Base-by-base conservation (phyloP, 1,140 invertebrate species). In the Caenorhabditis remanei region DNA sequence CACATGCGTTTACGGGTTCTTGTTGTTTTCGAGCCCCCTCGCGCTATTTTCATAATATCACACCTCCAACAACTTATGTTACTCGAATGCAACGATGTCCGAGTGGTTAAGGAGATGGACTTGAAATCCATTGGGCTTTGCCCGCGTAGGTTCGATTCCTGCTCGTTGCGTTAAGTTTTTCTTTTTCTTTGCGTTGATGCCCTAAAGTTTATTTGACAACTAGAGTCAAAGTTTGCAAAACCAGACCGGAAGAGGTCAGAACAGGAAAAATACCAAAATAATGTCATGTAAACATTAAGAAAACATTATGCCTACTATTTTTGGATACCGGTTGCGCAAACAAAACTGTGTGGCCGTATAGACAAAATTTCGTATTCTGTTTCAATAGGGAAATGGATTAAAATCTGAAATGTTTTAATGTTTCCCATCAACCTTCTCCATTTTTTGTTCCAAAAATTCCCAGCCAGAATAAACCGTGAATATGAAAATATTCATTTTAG, bases 71-170 rank as follows among this genome's bases (percentile, higher is more conserved):
- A 32, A 32, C 32, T 32, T 32, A 0, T 32, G 32, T 32, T 32
- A 1, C 2, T 32, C 2, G 32, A 32, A 32, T 85, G 84, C 84
- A 85, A 63, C 67, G 67, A 85, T 87, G 71, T 89, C 88, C 63
- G 83, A 89, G 83, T 65, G 63, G 84, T 75, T 87, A 79, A 83
- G 87, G 63, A 89, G 88, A 83, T 88, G 65, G 82, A 87, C 63
- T 83, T 50, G 83, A 84, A 90, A 85, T 89, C 84, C 50, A 85
- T 85, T 82, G 71, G 65, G 85, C 90, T 88, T 82, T 88, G 84
- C 85, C 84, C 87, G 85, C 87, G 67, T 86, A 88, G 87, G 84
- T 88, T 86, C 87, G 84, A 85, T 86, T 86, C 87, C 87, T 85
- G 84, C 85, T 82, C 65, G 67, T 56, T 86, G 85, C 85, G 85